A percentile compares a stretch with the other conserved stretches of the same genome.
Conservation (phyloP, 2,888 invertebrate species). For the Lithodes maja region DNA sequence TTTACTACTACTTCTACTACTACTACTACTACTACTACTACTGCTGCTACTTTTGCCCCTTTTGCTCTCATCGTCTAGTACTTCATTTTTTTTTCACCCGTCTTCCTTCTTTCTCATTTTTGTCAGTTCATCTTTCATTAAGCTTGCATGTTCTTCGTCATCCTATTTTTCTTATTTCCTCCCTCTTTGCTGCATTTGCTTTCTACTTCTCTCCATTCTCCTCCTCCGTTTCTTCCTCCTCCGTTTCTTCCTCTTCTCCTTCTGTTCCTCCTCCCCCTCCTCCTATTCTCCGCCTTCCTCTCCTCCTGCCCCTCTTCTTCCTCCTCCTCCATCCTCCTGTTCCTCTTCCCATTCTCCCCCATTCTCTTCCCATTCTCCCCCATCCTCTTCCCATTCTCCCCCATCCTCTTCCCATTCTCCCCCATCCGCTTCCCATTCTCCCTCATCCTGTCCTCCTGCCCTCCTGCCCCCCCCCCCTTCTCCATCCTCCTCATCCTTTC, state of each 20-base stretch:
- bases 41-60: background rate
- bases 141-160: background rate
- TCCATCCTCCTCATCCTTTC: background rate
- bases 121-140: too few relatives aligned
- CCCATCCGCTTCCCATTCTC: too few relatives aligned
- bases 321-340: background rate
- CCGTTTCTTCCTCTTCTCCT: background rate
- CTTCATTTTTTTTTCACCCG: too few relatives aligned
- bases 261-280: background rate
- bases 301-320: background rate
- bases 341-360: background rate
- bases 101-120: too few relatives aligned
- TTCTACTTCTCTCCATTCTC: background rate
- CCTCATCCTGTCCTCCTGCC: background rate
- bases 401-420: too few relatives aligned
- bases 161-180: background rate
- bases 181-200: background rate
- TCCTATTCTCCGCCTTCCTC: background rate
- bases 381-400: background rate
- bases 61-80: too few relatives aligned
- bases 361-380: background rate
- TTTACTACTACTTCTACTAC: conserved; percentile 24
- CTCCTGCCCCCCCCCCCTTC: background rate
- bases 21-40: conserved; percentile 26
- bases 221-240: background rate